These are phyloP conservation scores for Glaucomys volans DNA, from an alignment of 2,113 vertebrate species.

Conservation along the genomic window DNA sequence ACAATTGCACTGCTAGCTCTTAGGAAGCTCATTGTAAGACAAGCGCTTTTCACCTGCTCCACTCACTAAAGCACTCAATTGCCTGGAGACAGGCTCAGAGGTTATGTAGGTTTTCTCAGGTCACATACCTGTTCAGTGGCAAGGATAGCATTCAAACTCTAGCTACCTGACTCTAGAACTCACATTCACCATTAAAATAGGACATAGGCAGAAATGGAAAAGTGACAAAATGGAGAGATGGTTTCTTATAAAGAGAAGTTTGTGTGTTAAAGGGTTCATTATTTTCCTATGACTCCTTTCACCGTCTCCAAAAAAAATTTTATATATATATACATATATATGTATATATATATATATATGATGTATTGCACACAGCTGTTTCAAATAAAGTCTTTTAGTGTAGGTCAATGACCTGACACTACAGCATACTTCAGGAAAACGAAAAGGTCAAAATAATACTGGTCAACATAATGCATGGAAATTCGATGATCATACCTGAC, in stretches of 20 bases:
- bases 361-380: conserved; percentile 14
- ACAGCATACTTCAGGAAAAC: conserved; percentile 48
- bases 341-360: too few relatives aligned
- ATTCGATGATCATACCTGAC: not conserved
- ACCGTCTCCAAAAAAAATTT: too few relatives aligned
- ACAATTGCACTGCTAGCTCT: not conserved
- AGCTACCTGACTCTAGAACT: not conserved
- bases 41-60: too few relatives aligned
- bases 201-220: not conserved
- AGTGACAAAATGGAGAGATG: not conserved
- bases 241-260: conserved; percentile 52
- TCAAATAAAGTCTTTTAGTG: conserved; percentile 58
- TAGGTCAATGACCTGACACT: conserved; percentile 41
- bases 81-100: not conserved
- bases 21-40: not conserved
- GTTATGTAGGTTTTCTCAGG: not conserved
- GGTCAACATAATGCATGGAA: not conserved
- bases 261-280: conserved; percentile 6
- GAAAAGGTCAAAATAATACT: conserved; percentile 48
- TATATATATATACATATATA: too few relatives aligned
- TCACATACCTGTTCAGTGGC: not conserved
- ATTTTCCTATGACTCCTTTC: conserved; percentile 25
- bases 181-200: not conserved
- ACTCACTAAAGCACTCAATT: not conserved
- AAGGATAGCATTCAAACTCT: not conserved